Evolutionary conservation across 2,888 invertebrate species (phyloP), one percentile per base, ranked within the genome.

Genomic region (Dromius quadrimaculatus): DNA sequence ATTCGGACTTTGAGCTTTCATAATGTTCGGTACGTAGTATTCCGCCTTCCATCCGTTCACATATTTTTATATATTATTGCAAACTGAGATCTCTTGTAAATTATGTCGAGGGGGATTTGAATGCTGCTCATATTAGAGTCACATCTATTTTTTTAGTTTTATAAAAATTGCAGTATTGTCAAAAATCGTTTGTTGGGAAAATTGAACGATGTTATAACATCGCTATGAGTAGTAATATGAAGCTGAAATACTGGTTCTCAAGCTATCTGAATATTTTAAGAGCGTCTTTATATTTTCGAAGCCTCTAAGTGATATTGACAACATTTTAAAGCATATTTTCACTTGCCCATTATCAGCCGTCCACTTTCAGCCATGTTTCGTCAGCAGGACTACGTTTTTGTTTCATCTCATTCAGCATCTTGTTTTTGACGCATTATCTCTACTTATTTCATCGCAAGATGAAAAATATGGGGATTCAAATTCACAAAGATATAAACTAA

Each of bases 391-490:
- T 45, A n/a, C 45, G 43, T 45, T 63, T 63, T 63, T 45, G 63
- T 63, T 45, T 63, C 63, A 23, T 43, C 63, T 63, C 63, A 63
- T 63, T 63, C 45, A 63, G 63, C 45, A 32, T 63, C 63, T 63
- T 63, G 63, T 63, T 63, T 63, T 41, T 63, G 43, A 63, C 41
- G 41, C 63, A 63, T 63, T 45, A 63, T 63, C 63, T 45, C 63
- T 63, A 45, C 43, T 63, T 41, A 63, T 63, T 63, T 41, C 28
- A 63, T 43, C 41, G 22, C 17, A 8, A 41, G 63, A 43, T 63
- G 45, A 43, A 63, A 63, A n/a, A 15, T 17, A 63, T 22, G 34
- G 43, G 45, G 45, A 63, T 63, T 45, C 45, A 63, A 63, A 63
- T 63, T 28, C 45, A 28, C 28, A 63, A 22, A 32, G 63, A 63